phyloP scores from a whole-genome alignment of 2,797 vertebrate genomes.

The Anomalospiza imberbis region DNA sequence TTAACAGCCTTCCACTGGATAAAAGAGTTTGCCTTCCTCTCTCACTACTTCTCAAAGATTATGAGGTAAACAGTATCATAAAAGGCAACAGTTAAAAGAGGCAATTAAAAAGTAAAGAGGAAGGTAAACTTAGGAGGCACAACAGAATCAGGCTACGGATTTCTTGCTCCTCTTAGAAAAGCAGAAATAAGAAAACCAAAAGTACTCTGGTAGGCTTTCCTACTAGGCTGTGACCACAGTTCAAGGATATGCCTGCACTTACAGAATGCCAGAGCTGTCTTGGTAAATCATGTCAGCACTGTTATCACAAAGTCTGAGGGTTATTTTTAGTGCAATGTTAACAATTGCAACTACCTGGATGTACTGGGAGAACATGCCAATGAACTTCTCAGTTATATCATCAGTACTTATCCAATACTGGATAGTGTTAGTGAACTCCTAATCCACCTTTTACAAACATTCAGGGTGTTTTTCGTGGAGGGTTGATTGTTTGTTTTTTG shows the following conservation, averaged over 20 bases:
- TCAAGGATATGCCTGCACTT: not conserved
- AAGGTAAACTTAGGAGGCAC: not conserved
- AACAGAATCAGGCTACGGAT: not conserved
- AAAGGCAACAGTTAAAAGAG: not conserved
- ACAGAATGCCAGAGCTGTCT: not conserved
- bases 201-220: not conserved
- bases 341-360: not conserved
- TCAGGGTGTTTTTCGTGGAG: fast-evolving
- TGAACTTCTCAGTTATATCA: not conserved
- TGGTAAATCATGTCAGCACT: not conserved
- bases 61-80: not conserved
- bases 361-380: not conserved
- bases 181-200: not conserved
- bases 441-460: not conserved
- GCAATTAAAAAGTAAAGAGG: not conserved
- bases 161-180: not conserved
- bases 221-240: not conserved
- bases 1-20: not conserved
- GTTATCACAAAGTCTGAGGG: not conserved
- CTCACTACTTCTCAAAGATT: not conserved
- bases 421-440: not conserved
- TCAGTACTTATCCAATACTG: not conserved
- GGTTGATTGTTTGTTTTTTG: fast-evolving
- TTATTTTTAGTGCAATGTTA: not conserved
- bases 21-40: not conserved